Percentiles rank a stretch among this genome's conserved stretches.
Evolutionary conservation across 2,888 invertebrate species (phyloP).

Genomic region (Polylopha cassiicola): DNA sequence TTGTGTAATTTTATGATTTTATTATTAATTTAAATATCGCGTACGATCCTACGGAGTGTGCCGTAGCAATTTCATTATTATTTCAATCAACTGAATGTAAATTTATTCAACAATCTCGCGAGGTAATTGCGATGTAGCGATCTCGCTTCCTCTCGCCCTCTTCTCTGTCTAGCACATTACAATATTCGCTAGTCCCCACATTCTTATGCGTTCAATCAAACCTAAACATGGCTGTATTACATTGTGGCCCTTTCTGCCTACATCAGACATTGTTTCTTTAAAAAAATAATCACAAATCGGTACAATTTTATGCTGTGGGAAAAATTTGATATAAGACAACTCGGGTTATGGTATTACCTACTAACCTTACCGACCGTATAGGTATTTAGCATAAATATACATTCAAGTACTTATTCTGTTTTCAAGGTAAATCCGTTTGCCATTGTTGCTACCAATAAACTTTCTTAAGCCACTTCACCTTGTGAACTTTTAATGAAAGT

Average conservation of each 20-base stretch:
- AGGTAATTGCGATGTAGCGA: slow-evolving; percentile 69
- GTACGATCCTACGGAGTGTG: slow-evolving; percentile 64
- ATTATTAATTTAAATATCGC: slow-evolving; percentile 76
- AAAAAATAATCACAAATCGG: background rate
- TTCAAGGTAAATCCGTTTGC: too few species aligned
- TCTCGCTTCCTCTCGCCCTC: slow-evolving; percentile 40
- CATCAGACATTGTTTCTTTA: slow-evolving; percentile 42
- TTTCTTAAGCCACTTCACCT: too few species aligned
- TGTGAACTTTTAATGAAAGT: too few species aligned
- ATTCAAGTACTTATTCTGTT: too few species aligned
- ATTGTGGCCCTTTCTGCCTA: slow-evolving; percentile 39
- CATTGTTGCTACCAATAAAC: too few species aligned
- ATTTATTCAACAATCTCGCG: slow-evolving; percentile 78
- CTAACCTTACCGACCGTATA: too few species aligned
- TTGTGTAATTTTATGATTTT: slow-evolving; percentile 72
- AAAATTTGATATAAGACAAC: too few species aligned
- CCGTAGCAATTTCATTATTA: slow-evolving; percentile 77
- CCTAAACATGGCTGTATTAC: slow-evolving; percentile 49
- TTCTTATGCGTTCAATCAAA: slow-evolving; percentile 76
- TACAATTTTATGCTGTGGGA: too few species aligned
- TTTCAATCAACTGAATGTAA: slow-evolving; percentile 78
- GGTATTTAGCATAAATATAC: too few species aligned
- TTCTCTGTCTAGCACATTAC: slow-evolving; percentile 43
- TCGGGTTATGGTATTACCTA: too few species aligned
- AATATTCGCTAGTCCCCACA: slow-evolving; percentile 55